Conservation (phyloP, 1,140 invertebrate genomes). For the Caenorhabditis briggsae region DNA sequence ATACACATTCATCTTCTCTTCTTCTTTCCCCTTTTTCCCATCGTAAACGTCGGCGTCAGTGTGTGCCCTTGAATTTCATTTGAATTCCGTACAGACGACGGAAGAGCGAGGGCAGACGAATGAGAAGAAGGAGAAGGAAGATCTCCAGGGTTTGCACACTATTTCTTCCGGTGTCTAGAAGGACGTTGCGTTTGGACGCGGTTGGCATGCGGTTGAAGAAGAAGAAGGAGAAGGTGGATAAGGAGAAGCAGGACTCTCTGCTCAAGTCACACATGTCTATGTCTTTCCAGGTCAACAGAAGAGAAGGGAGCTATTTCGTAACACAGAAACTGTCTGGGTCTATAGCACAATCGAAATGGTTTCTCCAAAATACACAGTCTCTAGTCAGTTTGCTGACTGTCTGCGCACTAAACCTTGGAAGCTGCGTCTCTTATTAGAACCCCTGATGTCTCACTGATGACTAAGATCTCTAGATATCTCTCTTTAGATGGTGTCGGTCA, state of each 20-base stretch:
- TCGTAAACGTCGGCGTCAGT: conserved; percentile 39
- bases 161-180: background rate
- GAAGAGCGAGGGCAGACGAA: background rate
- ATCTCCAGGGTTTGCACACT: background rate
- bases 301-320: background rate
- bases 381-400: background rate
- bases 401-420: background rate
- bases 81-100: conserved; percentile 47
- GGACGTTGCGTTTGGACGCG: conserved; percentile 18
- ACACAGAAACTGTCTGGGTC: background rate
- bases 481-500: background rate
- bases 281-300: conserved; percentile 21
- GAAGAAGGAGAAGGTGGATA: no score
- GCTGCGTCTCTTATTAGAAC: background rate
- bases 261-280: background rate
- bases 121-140: background rate
- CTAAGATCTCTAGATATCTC: conserved; percentile 8
- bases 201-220: conserved; percentile 7
- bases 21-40: conserved; percentile 22
- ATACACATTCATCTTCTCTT: conserved; percentile 48
- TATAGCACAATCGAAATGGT: background rate
- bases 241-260: background rate
- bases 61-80: conserved; percentile 53
- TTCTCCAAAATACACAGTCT: background rate
- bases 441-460: background rate